phyloP scores from a whole-genome alignment of 2,113 vertebrate species.

The Hippocampus guttulatus region DNA sequence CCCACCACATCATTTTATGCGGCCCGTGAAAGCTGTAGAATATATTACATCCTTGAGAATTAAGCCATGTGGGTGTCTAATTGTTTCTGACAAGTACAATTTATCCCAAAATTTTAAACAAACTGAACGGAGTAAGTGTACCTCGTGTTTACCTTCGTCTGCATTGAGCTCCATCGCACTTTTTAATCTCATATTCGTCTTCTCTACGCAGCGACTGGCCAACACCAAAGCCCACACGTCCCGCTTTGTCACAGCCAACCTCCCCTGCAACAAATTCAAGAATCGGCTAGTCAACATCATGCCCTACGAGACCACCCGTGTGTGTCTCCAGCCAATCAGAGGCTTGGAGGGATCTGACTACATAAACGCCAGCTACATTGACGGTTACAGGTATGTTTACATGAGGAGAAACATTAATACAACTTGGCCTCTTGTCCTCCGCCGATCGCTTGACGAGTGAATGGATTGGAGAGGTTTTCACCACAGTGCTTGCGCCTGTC shows the following conservation, averaged over 20 bases:
- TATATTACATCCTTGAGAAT: too few species aligned
- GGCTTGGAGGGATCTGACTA: slow-evolving; percentile 96
- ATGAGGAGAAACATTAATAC: slow-evolving; percentile 31
- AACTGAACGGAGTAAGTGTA: not conserved
- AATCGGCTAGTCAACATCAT: slow-evolving; percentile 98
- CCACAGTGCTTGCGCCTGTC: slow-evolving; percentile 45
- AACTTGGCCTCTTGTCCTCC: slow-evolving; percentile 41
- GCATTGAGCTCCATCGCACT: not conserved
- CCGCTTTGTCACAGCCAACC: slow-evolving; percentile 95
- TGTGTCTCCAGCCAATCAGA: slow-evolving; percentile 96
- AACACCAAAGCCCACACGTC: slow-evolving; percentile 98
- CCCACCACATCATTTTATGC: too few species aligned
- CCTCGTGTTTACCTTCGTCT: not conserved
- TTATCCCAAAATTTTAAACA: too few species aligned
- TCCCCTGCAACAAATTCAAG: slow-evolving; percentile 99
- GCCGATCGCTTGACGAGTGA: slow-evolving; percentile 48
- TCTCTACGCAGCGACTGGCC: slow-evolving; percentile 81
- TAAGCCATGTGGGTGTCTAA: too few species aligned
- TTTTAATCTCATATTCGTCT: not conserved
- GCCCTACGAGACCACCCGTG: slow-evolving; percentile 94
- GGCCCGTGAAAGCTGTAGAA: too few species aligned
- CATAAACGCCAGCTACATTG: slow-evolving; percentile 95
- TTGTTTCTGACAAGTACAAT: not conserved
- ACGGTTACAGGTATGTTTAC: slow-evolving; percentile 85
- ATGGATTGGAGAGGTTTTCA: slow-evolving; percentile 49